These are phyloP conservation scores for Apis mellifera DNA, from an alignment of 1,140 invertebrate species.

Conservation along the genomic window Amel_HAv3.1 CM009938.2:4229001-4229500, in stretches of 20 bases:
- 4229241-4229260: no score
- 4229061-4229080: no score
- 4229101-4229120: neutral
- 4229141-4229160: conserved; percentile 10
- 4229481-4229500: neutral
- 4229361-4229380: neutral
- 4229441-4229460: neutral
- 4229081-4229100: no score
- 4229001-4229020: no score
- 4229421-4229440: neutral
- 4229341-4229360: neutral
- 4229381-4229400: conserved; percentile 46
- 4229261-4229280: no score
- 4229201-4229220: neutral
- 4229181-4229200: neutral
- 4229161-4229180: conserved; percentile 24
- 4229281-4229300: neutral
- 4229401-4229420: conserved; percentile 21
- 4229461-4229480: conserved; percentile 12
- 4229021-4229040: no score
- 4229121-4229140: neutral
- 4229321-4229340: neutral
- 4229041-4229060: no score
- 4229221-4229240: no score
- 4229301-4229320: conserved; percentile 31